Conservation (phyloP, 1,140 invertebrate genomes). For the Drosophila ficusphila region DNA sequence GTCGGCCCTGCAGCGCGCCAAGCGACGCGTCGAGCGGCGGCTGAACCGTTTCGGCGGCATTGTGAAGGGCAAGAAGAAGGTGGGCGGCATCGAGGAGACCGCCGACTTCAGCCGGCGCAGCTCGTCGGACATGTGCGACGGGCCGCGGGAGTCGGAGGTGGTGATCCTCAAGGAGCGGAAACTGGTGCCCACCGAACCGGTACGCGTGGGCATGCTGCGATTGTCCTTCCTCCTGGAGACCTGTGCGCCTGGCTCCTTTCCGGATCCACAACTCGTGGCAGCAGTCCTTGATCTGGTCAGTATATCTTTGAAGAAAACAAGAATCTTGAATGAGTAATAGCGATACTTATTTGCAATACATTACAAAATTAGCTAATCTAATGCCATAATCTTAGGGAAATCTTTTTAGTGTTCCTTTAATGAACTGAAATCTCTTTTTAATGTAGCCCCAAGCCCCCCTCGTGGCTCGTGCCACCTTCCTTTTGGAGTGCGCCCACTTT, state of each 20-base stretch:
- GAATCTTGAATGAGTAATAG: too few species aligned
- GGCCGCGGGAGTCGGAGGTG: conserved; percentile 92
- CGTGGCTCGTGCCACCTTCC: conserved; percentile 93
- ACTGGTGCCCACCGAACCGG: conserved; percentile 89
- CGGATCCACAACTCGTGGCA: conserved; percentile 97
- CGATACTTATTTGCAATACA: too few species aligned
- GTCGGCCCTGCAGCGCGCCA: conserved; percentile 89
- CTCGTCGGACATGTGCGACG: conserved; percentile 92
- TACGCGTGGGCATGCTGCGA: conserved; percentile 92
- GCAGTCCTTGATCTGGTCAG: conserved; percentile 96
- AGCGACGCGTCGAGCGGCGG: conserved; percentile 93
- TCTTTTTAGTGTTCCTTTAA: background rate
- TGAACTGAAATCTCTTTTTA: background rate
- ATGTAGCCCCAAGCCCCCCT: conserved; percentile 95
- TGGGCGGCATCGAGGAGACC: conserved; percentile 93
- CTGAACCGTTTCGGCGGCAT: conserved; percentile 88
- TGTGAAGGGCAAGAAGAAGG: conserved; percentile 93
- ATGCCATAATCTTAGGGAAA: too few species aligned
- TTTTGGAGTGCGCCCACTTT: conserved; percentile 97
- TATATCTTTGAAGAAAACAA: too few species aligned
- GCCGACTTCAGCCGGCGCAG: conserved; percentile 92
- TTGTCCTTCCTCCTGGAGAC: conserved; percentile 97
- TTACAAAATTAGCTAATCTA: too few species aligned
- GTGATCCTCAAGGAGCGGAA: conserved; percentile 93
- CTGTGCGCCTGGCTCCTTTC: conserved; percentile 96